A percentile compares a stretch with the other conserved stretches of the same genome.
phyloP scores from a whole-genome alignment of 2,797 vertebrate species.

The Discoglossus pictus region DNA sequence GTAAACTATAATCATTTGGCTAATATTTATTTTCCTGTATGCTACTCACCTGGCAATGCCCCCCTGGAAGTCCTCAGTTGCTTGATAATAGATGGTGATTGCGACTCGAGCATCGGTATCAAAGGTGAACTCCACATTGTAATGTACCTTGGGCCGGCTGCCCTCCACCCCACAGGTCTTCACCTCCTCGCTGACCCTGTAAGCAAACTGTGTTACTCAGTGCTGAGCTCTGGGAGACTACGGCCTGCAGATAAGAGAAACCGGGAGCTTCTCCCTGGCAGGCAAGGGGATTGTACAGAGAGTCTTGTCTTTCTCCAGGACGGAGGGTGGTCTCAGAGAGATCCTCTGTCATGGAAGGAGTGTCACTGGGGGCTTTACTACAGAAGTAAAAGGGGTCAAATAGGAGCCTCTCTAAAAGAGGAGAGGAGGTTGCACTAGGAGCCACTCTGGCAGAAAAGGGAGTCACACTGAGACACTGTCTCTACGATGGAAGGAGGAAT shows the following conservation, averaged over 20 bases:
- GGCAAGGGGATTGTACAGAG: neutral
- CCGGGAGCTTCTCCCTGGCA: neutral
- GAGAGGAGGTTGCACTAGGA: no score
- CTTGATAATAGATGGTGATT: slow-evolving; percentile 98
- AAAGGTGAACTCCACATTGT: slow-evolving; percentile 97
- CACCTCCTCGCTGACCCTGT: slow-evolving; percentile 88
- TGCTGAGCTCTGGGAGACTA: no score
- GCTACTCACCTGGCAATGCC: slow-evolving; percentile 87
- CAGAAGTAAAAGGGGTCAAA: no score
- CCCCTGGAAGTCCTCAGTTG: slow-evolving; percentile 92
- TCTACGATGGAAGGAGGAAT: no score
- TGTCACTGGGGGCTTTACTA: no score
- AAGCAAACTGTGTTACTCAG: no score
- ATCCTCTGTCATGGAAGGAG: no score
- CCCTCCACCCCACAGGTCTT: slow-evolving; percentile 84
- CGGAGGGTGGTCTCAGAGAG: no score
- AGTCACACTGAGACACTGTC: no score
- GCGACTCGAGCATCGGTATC: slow-evolving; percentile 92
- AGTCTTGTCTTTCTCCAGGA: neutral
- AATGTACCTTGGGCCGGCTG: slow-evolving; percentile 78
- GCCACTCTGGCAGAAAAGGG: no score
- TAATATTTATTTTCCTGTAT: neutral
- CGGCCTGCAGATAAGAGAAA: neutral
- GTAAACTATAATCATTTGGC: no score
- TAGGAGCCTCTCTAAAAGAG: no score